Conservation (phyloP, 35 echinoderm and acorn worm species). For the Ptychodera flava region DNA sequence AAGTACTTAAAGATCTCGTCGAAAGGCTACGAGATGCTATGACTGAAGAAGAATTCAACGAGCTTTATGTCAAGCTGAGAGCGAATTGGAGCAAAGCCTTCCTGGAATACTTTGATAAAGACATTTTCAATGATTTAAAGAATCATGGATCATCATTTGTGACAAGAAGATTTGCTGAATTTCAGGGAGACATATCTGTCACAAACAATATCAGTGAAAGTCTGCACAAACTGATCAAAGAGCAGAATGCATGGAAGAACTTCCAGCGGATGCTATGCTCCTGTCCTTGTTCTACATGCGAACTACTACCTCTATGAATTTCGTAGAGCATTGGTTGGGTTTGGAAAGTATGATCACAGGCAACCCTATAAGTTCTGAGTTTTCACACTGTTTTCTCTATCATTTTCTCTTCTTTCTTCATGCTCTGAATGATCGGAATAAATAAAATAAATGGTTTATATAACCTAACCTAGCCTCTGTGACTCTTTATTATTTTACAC, state of each 20-base stretch:
- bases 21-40: background rate
- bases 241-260: background rate
- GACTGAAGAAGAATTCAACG: slow-evolving; percentile 14
- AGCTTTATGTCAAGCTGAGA: background rate
- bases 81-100: slow-evolving; percentile 5
- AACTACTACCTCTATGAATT: slow-evolving; percentile 14
- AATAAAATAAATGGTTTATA: no score
- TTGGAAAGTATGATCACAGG: no score
- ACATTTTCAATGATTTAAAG: background rate
- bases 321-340: background rate
- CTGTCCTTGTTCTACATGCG: slow-evolving; percentile 3
- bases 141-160: background rate
- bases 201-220: slow-evolving; percentile 20
- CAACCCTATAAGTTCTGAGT: no score
- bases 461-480: no score
- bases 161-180: slow-evolving; percentile 13
- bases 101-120: slow-evolving; percentile 10
- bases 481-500: no score
- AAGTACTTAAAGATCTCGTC: slow-evolving; percentile 13
- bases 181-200: background rate
- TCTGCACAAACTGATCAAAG: slow-evolving; percentile 12
- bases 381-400: no score
- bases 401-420: no score
- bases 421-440: no score
- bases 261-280: slow-evolving; percentile 10